Evolutionary conservation across 2,888 invertebrate genomes (phyloP).

Genomic region (Brenthis hecate): DNA sequence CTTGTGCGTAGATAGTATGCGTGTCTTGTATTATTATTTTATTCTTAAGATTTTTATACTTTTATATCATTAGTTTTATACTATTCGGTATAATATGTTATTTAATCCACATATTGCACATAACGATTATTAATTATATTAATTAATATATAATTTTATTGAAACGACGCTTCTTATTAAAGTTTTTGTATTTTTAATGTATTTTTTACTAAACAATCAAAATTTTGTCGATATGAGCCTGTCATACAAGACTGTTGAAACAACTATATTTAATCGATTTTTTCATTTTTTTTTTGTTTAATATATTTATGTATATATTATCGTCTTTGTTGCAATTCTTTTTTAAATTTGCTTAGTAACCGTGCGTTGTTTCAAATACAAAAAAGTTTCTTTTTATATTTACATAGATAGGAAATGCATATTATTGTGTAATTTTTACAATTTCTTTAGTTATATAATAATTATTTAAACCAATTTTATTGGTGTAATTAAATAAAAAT

Average conservation of each 20-base stretch:
- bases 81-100: not conserved
- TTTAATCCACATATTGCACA: constrained; percentile 18
- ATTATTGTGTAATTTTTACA: too few relatives aligned
- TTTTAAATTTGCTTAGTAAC: too few relatives aligned
- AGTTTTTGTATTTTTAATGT: not conserved
- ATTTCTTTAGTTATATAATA: too few relatives aligned
- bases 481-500: not conserved
- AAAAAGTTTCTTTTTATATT: too few relatives aligned
- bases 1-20: constrained; percentile 18
- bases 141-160: constrained; percentile 10
- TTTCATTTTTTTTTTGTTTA: too few relatives aligned
- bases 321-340: too few relatives aligned
- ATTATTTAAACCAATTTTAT: not conserved
- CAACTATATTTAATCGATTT: too few relatives aligned
- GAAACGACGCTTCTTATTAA: not conserved
- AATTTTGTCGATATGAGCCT: too few relatives aligned
- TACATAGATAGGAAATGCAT: too few relatives aligned
- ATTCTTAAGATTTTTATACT: constrained; percentile 32
- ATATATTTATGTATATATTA: too few relatives aligned
- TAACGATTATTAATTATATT: constrained; percentile 8
- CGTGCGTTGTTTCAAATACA: too few relatives aligned
- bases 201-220: not conserved
- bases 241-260: too few relatives aligned
- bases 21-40: constrained; percentile 19
- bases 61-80: constrained; percentile 24